Percentiles rank a stretch among this genome's conserved stretches.
phyloP scores from a whole-genome alignment of 1,140 invertebrate species.

The Drosophila sulfurigaster region DNA sequence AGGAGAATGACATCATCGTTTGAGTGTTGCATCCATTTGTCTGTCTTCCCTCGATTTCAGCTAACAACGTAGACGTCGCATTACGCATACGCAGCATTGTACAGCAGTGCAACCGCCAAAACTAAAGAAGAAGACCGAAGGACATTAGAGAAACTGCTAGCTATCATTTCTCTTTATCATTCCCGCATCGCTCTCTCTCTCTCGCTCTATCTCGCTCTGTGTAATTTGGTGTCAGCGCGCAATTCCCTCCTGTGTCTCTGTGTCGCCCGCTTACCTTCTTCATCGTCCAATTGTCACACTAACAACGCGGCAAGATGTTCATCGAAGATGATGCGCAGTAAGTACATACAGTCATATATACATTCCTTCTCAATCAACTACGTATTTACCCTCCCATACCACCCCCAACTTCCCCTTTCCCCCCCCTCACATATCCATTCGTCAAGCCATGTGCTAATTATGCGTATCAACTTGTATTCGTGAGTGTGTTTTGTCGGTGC shows the following conservation, averaged over 20 bases:
- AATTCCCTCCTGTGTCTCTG: background rate
- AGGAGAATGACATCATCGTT: constrained; percentile 44
- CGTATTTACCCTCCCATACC: background rate
- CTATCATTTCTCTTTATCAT: constrained; percentile 17
- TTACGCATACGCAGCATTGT: constrained; percentile 37
- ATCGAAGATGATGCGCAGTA: constrained; percentile 85
- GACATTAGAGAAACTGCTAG: constrained; percentile 25
- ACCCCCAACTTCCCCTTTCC: background rate
- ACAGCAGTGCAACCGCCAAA: constrained; percentile 18
- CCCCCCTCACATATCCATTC: background rate
- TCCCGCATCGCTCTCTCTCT: constrained; percentile 15
- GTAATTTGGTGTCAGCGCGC: background rate
- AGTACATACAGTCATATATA: constrained; percentile 54
- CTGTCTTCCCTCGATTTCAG: constrained; percentile 41
- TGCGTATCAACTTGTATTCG: constrained; percentile 9
- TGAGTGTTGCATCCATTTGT: constrained; percentile 63
- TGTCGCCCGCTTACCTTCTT: constrained; percentile 19
- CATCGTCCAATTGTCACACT: constrained; percentile 29
- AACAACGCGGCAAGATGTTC: constrained; percentile 75
- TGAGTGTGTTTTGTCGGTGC: constrained; percentile 3
- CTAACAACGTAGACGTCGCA: constrained; percentile 40
- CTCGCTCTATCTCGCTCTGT: background rate
- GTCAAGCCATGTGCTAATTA: constrained; percentile 21
- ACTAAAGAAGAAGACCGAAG: constrained; percentile 11
- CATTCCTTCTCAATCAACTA: background rate